Evolutionary conservation across 2,797 vertebrate species (phyloP).

Genomic region (Aulostomus chinensis): DNA sequence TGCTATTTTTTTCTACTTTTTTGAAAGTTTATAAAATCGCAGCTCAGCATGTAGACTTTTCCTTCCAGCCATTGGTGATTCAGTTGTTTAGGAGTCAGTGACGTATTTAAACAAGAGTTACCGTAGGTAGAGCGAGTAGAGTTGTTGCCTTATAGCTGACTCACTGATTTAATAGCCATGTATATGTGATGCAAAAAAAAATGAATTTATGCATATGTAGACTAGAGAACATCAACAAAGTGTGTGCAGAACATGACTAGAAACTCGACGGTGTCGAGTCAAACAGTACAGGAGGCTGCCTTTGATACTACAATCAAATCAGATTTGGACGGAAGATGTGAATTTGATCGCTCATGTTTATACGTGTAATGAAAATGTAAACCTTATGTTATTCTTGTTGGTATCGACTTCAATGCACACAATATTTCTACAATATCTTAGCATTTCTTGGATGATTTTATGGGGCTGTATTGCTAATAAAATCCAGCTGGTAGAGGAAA

Average conservation of each 20-base stretch:
- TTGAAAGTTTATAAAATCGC: neutral
- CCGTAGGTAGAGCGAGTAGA: slow-evolving; percentile 44
- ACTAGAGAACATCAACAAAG: slow-evolving; percentile 36
- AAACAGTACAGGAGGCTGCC: no score
- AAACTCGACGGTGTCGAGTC: no score
- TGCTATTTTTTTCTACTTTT: slow-evolving; percentile 31
- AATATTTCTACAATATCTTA: slow-evolving; percentile 75
- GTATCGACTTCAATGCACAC: slow-evolving; percentile 51
- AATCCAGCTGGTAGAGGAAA: slow-evolving; percentile 84
- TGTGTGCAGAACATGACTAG: slow-evolving; percentile 32
- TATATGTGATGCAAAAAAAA: slow-evolving; percentile 67
- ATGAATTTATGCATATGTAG: slow-evolving; percentile 58
- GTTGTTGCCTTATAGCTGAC: slow-evolving; percentile 59
- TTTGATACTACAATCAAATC: slow-evolving; percentile 44
- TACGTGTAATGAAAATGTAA: slow-evolving; percentile 50
- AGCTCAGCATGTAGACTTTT: slow-evolving; percentile 26
- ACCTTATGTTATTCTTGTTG: no score
- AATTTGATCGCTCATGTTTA: slow-evolving; percentile 57
- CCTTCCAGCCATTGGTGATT: slow-evolving; percentile 14
- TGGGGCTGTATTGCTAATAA: slow-evolving; percentile 91
- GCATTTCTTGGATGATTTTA: slow-evolving; percentile 79
- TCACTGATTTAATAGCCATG: slow-evolving; percentile 62
- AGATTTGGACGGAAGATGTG: slow-evolving; percentile 34
- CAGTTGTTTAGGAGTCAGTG: slow-evolving; percentile 17
- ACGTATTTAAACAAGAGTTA: slow-evolving; percentile 42